phyloP scores from a whole-genome alignment of 2,113 vertebrate genomes.

The Callocephalon fimbriatum region DNA sequence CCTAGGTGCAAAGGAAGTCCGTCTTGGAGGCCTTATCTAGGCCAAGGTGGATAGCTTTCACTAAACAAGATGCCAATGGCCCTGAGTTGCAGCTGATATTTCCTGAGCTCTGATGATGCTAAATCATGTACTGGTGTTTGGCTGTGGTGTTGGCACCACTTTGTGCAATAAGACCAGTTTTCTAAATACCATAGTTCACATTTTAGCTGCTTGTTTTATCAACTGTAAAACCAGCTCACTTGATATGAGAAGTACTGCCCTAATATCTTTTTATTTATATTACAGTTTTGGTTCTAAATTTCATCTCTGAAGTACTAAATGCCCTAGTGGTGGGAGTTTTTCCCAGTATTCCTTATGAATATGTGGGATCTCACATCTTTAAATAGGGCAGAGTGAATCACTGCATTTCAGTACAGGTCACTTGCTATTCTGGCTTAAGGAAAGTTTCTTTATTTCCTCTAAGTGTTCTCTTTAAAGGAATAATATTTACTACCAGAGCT shows the following conservation, averaged over 20 bases:
- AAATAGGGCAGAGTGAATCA: background rate
- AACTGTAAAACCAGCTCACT: background rate
- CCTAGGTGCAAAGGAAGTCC: background rate
- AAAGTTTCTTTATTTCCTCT: background rate
- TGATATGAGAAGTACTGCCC: background rate
- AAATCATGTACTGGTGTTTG: background rate
- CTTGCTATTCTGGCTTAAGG: background rate
- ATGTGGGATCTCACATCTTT: background rate
- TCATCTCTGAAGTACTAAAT: background rate
- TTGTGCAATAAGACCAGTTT: background rate
- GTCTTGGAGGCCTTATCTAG: background rate
- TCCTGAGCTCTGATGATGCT: background rate
- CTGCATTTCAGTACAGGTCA: background rate
- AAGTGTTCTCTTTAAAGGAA: background rate
- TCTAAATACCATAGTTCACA: background rate
- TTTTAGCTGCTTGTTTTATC: background rate
- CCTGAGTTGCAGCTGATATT: background rate
- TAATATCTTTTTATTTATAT: background rate
- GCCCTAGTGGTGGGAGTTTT: background rate
- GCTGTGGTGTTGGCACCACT: background rate
- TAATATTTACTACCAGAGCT: background rate
- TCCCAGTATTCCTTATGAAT: background rate
- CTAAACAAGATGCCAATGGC: background rate
- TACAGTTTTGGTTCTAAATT: background rate
- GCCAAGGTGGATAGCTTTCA: background rate